phyloP scores from a whole-genome alignment of 2,888 invertebrate genomes.

The Mongoloraphidia duomilia region DNA sequence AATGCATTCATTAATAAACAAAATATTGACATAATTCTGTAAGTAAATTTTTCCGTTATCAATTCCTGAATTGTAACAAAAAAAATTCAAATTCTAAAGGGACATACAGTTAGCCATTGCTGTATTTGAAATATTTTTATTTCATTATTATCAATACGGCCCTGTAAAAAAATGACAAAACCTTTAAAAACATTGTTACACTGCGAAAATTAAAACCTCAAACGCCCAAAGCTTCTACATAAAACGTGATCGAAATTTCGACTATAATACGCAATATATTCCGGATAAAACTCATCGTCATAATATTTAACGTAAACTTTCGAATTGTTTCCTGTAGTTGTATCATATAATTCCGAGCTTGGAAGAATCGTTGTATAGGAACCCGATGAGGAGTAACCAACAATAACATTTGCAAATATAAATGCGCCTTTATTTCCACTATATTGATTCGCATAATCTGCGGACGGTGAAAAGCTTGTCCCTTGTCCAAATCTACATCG shows the following conservation, averaged over 20 bases:
- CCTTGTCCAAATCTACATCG: slow-evolving; percentile 21
- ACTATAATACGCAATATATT: slow-evolving; percentile 22
- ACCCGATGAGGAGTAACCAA: slow-evolving; percentile 15
- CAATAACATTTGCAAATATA: slow-evolving; percentile 23
- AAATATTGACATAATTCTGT: too few relatives aligned
- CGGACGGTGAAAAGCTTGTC: slow-evolving; percentile 21
- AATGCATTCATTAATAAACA: too few relatives aligned
- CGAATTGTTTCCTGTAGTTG: slow-evolving; percentile 18
- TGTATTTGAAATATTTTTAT: too few relatives aligned
- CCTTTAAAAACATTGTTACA: too few relatives aligned
- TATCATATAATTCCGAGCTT: slow-evolving; percentile 18
- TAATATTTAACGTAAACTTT: slow-evolving; percentile 25
- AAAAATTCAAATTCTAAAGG: too few relatives aligned
- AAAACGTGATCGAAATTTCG: neutral
- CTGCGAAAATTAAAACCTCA: too few relatives aligned
- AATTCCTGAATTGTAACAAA: too few relatives aligned
- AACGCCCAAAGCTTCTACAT: too few relatives aligned
- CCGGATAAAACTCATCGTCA: slow-evolving; percentile 26
- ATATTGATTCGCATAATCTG: slow-evolving; percentile 18
- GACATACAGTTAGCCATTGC: too few relatives aligned
- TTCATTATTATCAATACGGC: too few relatives aligned
- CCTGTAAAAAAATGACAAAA: too few relatives aligned
- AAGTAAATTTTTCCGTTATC: too few relatives aligned
- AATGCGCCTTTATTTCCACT: slow-evolving; percentile 19
- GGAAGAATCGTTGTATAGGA: slow-evolving; percentile 14